phyloP scores from a whole-genome alignment of 2,797 vertebrate genomes.

The Xiphorhynchus erythropygius region DNA sequence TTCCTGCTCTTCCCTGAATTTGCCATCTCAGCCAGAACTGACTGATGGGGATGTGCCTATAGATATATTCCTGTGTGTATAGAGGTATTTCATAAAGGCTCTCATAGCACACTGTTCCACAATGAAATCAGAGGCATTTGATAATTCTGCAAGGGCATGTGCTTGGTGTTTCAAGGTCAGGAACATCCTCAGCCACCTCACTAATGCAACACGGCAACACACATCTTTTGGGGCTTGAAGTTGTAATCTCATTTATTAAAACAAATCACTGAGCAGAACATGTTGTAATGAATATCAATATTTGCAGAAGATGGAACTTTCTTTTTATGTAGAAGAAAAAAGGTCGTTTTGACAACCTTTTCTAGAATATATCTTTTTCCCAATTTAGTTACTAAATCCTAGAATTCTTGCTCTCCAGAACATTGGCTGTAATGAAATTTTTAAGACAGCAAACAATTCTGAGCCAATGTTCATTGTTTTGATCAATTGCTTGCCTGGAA shows the following conservation, averaged over 20 bases:
- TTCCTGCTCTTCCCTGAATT: background rate
- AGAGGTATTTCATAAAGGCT: background rate
- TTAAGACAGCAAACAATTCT: conserved; percentile 1
- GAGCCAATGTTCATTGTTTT: background rate
- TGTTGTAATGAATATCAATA: background rate
- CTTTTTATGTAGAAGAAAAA: background rate
- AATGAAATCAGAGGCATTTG: background rate
- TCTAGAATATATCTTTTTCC: background rate
- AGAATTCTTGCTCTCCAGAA: background rate
- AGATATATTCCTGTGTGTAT: background rate
- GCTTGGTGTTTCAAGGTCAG: background rate
- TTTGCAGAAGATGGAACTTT: background rate
- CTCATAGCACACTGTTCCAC: background rate
- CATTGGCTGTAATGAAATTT: background rate
- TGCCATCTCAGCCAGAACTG: background rate
- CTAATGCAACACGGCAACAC: background rate
- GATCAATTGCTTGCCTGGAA: background rate
- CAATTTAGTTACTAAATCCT: conserved; percentile 35
- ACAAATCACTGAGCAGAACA: background rate
- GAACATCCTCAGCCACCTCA: background rate
- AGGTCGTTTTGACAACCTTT: conserved; percentile 9
- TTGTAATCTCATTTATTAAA: background rate
- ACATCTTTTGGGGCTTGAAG: background rate
- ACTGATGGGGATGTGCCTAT: fast-evolving
- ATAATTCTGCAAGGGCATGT: background rate